phyloP scores from a whole-genome alignment of 2,113 vertebrate species.

The Albula glossodonta region DNA sequence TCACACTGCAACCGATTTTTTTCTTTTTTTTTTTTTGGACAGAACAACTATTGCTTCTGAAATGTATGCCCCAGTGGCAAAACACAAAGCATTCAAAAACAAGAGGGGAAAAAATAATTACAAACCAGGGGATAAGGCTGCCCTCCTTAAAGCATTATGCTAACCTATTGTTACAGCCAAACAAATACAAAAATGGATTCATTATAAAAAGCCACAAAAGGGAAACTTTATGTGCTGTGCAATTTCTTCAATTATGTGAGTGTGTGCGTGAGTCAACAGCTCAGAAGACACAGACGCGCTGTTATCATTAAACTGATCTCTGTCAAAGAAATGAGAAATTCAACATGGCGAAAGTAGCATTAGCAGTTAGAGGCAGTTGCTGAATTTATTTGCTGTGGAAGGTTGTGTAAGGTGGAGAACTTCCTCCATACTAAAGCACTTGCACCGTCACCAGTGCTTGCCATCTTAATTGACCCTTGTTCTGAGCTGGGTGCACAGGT shows the following conservation, averaged over 20 bases:
- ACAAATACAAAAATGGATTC: neutral
- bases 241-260: neutral
- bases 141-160: neutral
- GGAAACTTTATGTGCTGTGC: neutral
- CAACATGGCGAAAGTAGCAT: neutral
- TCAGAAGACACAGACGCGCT: neutral
- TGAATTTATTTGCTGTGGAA: neutral
- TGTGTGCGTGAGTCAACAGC: neutral
- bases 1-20: constrained; percentile 16
- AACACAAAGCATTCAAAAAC: constrained; percentile 14
- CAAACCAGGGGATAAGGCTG: neutral
- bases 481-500: neutral
- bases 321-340: neutral
- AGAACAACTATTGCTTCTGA: constrained; percentile 13
- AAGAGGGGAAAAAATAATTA: neutral
- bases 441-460: neutral
- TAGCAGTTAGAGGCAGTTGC: neutral
- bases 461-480: neutral
- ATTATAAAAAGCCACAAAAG: neutral
- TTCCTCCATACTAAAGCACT: neutral
- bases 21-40: constrained; percentile 31
- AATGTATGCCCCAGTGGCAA: constrained; percentile 8
- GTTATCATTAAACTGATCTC: neutral
- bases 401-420: neutral
- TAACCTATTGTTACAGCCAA: neutral